Evolutionary conservation across 2,888 invertebrate genomes (phyloP), one percentile per base, ranked within the genome.

Genomic region (Drosophila pseudotalamancana): DNA sequence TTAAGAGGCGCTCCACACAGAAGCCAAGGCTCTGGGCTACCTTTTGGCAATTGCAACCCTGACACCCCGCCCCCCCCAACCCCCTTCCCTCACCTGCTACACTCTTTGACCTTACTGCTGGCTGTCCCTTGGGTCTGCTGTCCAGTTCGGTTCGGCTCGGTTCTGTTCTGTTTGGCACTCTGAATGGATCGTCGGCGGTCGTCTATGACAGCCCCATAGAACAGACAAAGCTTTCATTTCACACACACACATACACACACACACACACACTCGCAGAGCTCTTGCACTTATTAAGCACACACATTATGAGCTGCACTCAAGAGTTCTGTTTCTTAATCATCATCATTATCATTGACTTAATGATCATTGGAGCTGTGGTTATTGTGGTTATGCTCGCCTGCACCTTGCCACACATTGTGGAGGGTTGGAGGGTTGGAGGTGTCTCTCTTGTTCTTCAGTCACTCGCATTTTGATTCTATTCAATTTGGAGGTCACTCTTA

Each of bases 81-180:
- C 4, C 3, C 11, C 9, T 6, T 0, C 21, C 21, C 19, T 14
- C 40, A 42, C 48, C 40, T 37, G 37, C 46, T 29, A n/a, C 25
- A 45, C 31, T 57, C 21, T 21, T 59, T 27, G 62, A 61, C 62
- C 62, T 61, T 18, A 57, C 61, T 57, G 70, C 62, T 61, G 12
- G 61, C 61, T 57, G 70, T 61, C 66, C 75, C 35, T 56, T 62
- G 62, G 49, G 55, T 57, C 50, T 42, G 60, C 45, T 49, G 48
- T 21, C 43, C 62, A 37, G 42, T 61, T 49, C 25, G 56, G 29
- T 29, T 18, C 27, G 11, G 2, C n/a, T n/a, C 29, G 11, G 83
- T 85, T 79, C 79, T 79, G 86, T 80, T 87, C 80, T 87, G 87
- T 80, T 80, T 87, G 67, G 45, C 85, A 65, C 74, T 57, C 54